Percentiles rank a stretch among this genome's conserved stretches.
phyloP scores from a whole-genome alignment of 2,113 vertebrate species.

The Synodontis membranacea region DNA sequence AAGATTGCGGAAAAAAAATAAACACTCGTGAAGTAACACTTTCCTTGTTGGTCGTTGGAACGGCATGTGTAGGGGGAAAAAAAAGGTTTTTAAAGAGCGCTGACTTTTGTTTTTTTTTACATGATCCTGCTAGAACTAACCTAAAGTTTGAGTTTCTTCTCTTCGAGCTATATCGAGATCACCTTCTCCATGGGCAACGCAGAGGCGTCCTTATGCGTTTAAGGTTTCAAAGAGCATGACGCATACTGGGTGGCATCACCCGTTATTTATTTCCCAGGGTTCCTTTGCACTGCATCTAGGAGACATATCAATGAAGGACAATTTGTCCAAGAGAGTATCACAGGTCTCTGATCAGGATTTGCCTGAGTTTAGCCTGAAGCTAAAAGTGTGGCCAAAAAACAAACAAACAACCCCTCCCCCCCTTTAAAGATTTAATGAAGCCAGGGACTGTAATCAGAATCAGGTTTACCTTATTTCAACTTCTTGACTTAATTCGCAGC shows the following conservation, averaged over 20 bases:
- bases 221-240: not conserved
- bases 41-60: slow-evolving; percentile 9
- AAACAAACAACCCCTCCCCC: not conserved
- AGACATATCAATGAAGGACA: not conserved
- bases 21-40: not conserved
- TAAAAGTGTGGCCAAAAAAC: not conserved
- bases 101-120: too few species aligned
- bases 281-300: too few species aligned
- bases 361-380: slow-evolving; percentile 14
- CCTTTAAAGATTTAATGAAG: not conserved
- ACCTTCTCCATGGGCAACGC: not conserved
- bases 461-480: not conserved
- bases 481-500: not conserved
- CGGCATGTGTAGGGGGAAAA: slow-evolving; percentile 24
- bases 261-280: not conserved
- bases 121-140: slow-evolving; percentile 21
- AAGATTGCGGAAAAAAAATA: not conserved
- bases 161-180: not conserved
- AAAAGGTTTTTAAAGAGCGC: slow-evolving; percentile 36
- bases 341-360: slow-evolving; percentile 8
- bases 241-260: not conserved
- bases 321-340: not conserved
- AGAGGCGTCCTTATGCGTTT: not conserved
- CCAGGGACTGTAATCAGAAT: not conserved
- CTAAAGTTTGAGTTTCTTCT: not conserved